These are phyloP conservation scores for Solenopsis invicta DNA, from an alignment of 1,140 invertebrate species.

Conservation along the genomic window DNA sequence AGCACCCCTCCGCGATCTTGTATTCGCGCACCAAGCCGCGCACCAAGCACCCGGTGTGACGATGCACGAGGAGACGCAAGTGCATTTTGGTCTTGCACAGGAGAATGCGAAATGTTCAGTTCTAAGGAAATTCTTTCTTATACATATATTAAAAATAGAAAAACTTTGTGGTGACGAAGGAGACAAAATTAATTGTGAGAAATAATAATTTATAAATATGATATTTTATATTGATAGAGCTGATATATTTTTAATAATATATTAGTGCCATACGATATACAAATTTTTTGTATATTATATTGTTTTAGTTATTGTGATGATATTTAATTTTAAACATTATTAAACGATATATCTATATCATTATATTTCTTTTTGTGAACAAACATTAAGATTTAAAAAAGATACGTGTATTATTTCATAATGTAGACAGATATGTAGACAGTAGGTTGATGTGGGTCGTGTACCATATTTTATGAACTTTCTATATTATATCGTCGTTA, in stretches of 20 bases:
- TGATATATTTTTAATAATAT: slow-evolving; percentile 5
- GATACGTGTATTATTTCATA: not conserved
- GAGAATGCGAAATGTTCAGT: not conserved
- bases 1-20: slow-evolving; percentile 65
- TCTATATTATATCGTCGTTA: slow-evolving; percentile 51
- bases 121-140: not conserved
- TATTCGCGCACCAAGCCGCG: slow-evolving; percentile 44
- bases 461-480: not conserved
- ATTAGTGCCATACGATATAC: not conserved
- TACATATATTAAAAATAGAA: not conserved
- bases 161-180: not conserved
- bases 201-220: not conserved
- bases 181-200: not conserved
- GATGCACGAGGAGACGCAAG: slow-evolving; percentile 26
- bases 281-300: not conserved
- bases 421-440: not conserved
- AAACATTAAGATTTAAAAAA: not conserved
- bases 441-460: not conserved
- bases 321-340: slow-evolving; percentile 3
- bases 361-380: not conserved
- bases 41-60: slow-evolving; percentile 40
- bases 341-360: not conserved
- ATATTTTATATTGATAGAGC: not conserved
- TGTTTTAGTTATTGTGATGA: not conserved
- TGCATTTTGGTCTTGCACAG: slow-evolving; percentile 5